Percentiles rank a stretch among this genome's conserved stretches.
Conservation (phyloP, 2,888 invertebrate genomes). For the Papilio demoleus region DNA sequence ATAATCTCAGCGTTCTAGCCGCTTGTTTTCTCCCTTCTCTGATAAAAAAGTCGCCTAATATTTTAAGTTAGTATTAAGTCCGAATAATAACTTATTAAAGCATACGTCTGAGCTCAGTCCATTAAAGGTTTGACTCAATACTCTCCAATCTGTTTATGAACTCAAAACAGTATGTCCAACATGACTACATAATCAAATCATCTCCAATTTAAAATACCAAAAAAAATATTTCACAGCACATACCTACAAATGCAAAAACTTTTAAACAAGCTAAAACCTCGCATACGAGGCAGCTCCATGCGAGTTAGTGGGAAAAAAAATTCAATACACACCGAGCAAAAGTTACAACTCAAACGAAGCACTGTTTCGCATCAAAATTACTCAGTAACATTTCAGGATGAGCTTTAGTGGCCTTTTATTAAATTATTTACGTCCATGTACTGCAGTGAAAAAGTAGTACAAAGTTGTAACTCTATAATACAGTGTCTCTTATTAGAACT, state of each 20-base stretch:
- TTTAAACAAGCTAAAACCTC: conserved; percentile 24
- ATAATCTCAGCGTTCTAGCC: too few relatives aligned
- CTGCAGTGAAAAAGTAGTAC: too few relatives aligned
- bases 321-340: conserved; percentile 17
- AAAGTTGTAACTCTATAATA: too few relatives aligned
- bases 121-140: too few relatives aligned
- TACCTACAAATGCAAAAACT: background rate
- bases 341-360: conserved; percentile 28
- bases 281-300: background rate
- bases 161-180: too few relatives aligned
- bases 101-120: too few relatives aligned
- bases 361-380: conserved; percentile 22
- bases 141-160: too few relatives aligned
- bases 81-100: too few relatives aligned
- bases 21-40: too few relatives aligned
- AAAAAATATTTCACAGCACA: background rate
- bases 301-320: conserved; percentile 15
- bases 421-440: background rate
- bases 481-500: too few relatives aligned
- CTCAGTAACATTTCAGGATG: conserved; percentile 12
- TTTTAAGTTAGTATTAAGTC: too few relatives aligned
- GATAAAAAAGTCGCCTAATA: too few relatives aligned
- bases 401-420: conserved; percentile 3
- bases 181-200: background rate
- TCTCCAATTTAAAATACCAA: background rate